Base-by-base conservation (phyloP, 2,888 invertebrate species). In the Eupithecia vulgata region DNA sequence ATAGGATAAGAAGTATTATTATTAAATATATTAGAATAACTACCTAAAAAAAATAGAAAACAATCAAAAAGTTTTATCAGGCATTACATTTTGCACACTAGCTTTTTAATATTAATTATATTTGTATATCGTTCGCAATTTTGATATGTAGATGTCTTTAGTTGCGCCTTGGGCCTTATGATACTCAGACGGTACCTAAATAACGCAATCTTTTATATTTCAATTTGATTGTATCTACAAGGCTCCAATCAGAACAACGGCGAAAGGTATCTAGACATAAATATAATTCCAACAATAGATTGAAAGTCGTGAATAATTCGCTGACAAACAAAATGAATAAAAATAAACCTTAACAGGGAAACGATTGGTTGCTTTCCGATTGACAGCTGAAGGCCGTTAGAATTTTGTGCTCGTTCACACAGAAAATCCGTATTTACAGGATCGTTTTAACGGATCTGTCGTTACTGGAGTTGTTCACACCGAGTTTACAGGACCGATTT, bases 261-360 rank as follows among this genome's bases (percentile, higher is more conserved):
- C n/a, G n/a, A 64, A 35, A 64, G 37, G 37, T 64, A 64, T 10
- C 7, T 64, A 10, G 5, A 64, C n/a, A 62, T 62, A 64, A 35
- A 35, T n/a, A 64, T 35, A 62, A n/a, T n/a, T 13, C 5, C 34
- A 61, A 61, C 61, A 59, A 71, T 48, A 65, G 45, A 67, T 64
- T 68, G 74, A 80, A 84, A 83, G 79, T 84, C 84, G 82, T 84
- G 83, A 83, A 64, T 80, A 62, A 78, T 75, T 78, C 72, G 73
- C 76, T 75, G 78, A 83, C 83, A 84, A 85, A 81, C 81, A 82
- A 82, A 85, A 84, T 1, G 6, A 64, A 82, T 81, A 82, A 81
- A 84, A 84, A 84, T 84, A 84, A 85, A 86, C 67, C 72, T 68
- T 76, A 81, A 84, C 76, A 85, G 85, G 86, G 84, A 86, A 86